Conservation (phyloP, 2,888 invertebrate species). For the Drosophila mettleri region DNA sequence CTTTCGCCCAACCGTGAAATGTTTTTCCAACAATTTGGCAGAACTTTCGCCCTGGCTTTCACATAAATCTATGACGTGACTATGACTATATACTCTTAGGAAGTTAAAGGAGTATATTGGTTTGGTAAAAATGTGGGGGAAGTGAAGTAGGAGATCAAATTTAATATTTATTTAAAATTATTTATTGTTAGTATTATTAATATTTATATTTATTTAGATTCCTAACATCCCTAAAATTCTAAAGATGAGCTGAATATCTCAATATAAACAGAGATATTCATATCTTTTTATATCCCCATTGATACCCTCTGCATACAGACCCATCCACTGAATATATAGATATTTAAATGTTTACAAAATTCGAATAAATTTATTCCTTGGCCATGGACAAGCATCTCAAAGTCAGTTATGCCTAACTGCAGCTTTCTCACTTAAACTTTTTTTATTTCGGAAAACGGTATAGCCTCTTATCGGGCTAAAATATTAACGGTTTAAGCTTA, state of each 20-base stretch:
- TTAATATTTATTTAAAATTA: too few relatives aligned
- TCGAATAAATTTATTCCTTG: neutral
- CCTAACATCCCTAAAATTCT: too few relatives aligned
- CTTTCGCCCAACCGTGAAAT: conserved; percentile 66
- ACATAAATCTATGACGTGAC: conserved; percentile 52
- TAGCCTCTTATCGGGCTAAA: conserved; percentile 74
- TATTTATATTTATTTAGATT: too few relatives aligned
- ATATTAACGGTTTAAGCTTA: conserved; percentile 81
- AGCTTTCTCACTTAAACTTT: neutral
- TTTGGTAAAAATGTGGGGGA: neutral
- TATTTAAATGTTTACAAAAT: too few relatives aligned
- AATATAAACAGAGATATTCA: too few relatives aligned
- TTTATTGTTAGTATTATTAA: too few relatives aligned
- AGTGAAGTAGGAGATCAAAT: neutral
- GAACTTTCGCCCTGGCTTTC: conserved; percentile 58
- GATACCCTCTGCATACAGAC: neutral
- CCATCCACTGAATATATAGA: neutral
- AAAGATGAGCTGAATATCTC: too few relatives aligned
- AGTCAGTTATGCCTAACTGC: neutral
- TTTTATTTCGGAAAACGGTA: conserved; percentile 14
- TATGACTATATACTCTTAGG: neutral
- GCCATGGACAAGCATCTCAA: neutral
- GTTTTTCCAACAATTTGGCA: conserved; percentile 61
- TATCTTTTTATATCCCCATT: too few relatives aligned
- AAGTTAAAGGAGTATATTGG: neutral